phyloP scores from a whole-genome alignment of 1,140 invertebrate genomes.

The Pseudomyrmex sp. region DNA sequence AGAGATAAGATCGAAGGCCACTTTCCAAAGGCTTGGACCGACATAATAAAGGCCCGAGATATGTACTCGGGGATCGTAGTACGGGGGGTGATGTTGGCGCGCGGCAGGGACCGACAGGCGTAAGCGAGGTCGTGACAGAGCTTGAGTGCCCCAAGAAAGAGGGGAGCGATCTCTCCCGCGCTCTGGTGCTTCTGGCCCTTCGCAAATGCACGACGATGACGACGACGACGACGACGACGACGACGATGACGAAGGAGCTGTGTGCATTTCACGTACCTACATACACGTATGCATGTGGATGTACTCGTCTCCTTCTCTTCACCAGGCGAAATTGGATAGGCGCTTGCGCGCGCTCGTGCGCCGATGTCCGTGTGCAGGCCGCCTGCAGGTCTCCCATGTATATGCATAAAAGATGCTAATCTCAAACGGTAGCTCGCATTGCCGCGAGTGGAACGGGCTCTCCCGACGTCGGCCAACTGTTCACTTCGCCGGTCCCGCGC shows the following conservation, averaged over 20 bases:
- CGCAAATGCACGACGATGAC: conserved; percentile 1
- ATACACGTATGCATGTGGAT: background rate
- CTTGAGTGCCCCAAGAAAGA: background rate
- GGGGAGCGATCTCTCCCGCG: background rate
- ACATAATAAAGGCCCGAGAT: conserved; percentile 34
- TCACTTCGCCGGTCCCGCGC: conserved; percentile 72
- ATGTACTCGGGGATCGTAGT: background rate
- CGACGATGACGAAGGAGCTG: background rate
- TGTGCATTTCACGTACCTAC: background rate
- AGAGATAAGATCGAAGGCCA: conserved; percentile 68
- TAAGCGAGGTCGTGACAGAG: conserved; percentile 20
- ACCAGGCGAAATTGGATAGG: conserved; percentile 46
- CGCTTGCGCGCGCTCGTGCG: background rate
- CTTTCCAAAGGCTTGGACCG: conserved; percentile 38
- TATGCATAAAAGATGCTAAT: conserved; percentile 80
- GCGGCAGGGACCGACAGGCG: conserved; percentile 27
- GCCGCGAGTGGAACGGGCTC: conserved; percentile 76
- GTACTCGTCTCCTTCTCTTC: background rate
- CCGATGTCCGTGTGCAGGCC: conserved; percentile 19
- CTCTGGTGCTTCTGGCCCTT: conserved; percentile 14
- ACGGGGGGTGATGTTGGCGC: conserved; percentile 28
- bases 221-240: too few relatives aligned
- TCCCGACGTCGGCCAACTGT: conserved; percentile 75
- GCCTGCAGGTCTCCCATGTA: conserved; percentile 69
- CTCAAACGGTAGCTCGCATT: conserved; percentile 80